Percentiles rank a stretch among this genome's conserved stretches.
These are phyloP conservation scores for Ranitomeya variabilis DNA, from an alignment of 2,113 vertebrate species.

Conservation along the genomic window DNA sequence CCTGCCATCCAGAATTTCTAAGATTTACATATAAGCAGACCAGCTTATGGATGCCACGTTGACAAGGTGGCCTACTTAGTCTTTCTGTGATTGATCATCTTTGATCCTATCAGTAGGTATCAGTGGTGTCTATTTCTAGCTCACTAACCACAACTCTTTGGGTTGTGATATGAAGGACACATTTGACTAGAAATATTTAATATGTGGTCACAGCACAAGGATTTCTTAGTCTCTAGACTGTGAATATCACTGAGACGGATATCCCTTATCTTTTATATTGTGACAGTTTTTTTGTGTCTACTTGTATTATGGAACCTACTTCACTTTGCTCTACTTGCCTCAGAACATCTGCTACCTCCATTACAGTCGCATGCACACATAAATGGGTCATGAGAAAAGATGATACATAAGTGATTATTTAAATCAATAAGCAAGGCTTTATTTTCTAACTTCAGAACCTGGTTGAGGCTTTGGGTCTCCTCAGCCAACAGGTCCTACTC, in stretches of 20 bases:
- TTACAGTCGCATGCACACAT: neutral
- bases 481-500: neutral
- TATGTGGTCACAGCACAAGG: neutral
- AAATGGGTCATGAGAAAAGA: neutral
- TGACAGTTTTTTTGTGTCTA: too few relatives aligned
- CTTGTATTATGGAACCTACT: too few relatives aligned
- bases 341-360: neutral
- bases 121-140: neutral
- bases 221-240: neutral
- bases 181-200: neutral
- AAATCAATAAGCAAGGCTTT: too few relatives aligned
- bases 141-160: neutral
- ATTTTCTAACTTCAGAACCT: neutral
- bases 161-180: neutral
- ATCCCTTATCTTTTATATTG: too few relatives aligned
- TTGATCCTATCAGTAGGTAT: neutral
- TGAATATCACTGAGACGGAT: neutral
- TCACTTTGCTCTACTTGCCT: neutral
- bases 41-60: too few relatives aligned
- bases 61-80: neutral
- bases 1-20: neutral
- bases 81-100: neutral
- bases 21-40: too few relatives aligned
- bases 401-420: too few relatives aligned
- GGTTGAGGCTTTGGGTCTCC: neutral